These are phyloP conservation scores for Leptothorax acervorum DNA, from an alignment of 2,888 invertebrate genomes.

Conservation along the genomic window DNA sequence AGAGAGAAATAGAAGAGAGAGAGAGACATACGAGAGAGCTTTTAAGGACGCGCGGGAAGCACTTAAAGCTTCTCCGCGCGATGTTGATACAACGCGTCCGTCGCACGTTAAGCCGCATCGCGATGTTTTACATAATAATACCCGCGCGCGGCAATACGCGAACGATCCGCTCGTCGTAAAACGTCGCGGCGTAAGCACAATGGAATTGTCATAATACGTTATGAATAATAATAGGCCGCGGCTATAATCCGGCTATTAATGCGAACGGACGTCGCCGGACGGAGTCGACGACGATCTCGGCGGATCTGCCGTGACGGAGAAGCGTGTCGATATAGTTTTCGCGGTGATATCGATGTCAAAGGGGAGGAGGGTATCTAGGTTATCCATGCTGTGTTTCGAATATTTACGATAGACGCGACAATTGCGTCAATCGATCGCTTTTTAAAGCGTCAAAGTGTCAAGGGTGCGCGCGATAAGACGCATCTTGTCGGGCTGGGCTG, in stretches of 20 bases:
- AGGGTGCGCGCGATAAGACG: not conserved
- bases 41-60: conserved; percentile 48
- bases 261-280: not conserved
- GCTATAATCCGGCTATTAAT: conserved; percentile 36
- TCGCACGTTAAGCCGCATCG: conserved; percentile 45
- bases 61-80: conserved; percentile 49
- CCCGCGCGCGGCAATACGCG: conserved; percentile 40
- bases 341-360: not conserved
- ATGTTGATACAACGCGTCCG: conserved; percentile 53
- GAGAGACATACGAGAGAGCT: conserved; percentile 7
- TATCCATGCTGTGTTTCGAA: not conserved
- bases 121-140: conserved; percentile 55
- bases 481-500: not conserved
- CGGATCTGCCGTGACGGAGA: not conserved
- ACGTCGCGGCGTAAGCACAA: conserved; percentile 39
- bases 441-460: not conserved
- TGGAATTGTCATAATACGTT: conserved; percentile 55
- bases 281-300: not conserved
- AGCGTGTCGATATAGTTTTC: conserved; percentile 18
- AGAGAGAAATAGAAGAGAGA: conserved; percentile 1
- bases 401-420: conserved; percentile 1
- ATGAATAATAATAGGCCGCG: conserved; percentile 52
- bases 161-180: conserved; percentile 49
- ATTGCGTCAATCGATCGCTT: conserved; percentile 3
- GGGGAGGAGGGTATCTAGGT: not conserved